Evolutionary conservation across 2,888 invertebrate genomes (phyloP), one percentile per base, ranked within the genome.

Genomic region (Cataglyphis cursor): DNA sequence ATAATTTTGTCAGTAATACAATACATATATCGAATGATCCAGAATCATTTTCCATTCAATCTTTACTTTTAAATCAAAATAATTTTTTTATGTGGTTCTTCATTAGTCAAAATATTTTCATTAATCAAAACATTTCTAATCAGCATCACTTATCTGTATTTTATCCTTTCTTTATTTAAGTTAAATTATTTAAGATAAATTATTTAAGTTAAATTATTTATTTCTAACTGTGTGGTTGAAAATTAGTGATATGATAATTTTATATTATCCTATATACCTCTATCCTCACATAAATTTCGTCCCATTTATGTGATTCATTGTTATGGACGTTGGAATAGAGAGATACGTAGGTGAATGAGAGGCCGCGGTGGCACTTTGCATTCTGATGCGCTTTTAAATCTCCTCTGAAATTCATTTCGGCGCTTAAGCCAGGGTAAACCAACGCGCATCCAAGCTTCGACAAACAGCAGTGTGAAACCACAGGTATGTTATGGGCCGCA

Each of bases 381-480:
- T 89, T 88, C 85, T 87, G 83, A 89, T 87, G 80, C 73, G 82
- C 87, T 87, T 86, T 87, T 86, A 90, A 90, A 90, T 88, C 86
- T 85, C 81, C 70, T 76, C 84, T 66, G 68, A 88, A 87, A 87
- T 85, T 81, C 81, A 83, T 88, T 86, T 73, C 62, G 73, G 38
- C 73, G 51, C 59, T 78, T 70, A 48, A 74, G 12, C 76, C 51
- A 31, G 31, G 65, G 18, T 75, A 82, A 84, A 82, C 64, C 75
- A 65, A 75, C 48, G 24, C 44, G 21, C 62, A 51, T 62, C n/a
- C 24, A 48, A 82, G 70, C 84, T 82, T 84, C 75, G 82, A 61
- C 62, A 82, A 82, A 76, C 70, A 48, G 31, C 44, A 51, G 64
- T 59, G 54, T 61, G 72, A 74, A 81, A 51, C 48, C 59, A 28